Base-by-base conservation (phyloP, 37 sponge, comb jelly and placozoan species). In the Geodia barretti region DNA sequence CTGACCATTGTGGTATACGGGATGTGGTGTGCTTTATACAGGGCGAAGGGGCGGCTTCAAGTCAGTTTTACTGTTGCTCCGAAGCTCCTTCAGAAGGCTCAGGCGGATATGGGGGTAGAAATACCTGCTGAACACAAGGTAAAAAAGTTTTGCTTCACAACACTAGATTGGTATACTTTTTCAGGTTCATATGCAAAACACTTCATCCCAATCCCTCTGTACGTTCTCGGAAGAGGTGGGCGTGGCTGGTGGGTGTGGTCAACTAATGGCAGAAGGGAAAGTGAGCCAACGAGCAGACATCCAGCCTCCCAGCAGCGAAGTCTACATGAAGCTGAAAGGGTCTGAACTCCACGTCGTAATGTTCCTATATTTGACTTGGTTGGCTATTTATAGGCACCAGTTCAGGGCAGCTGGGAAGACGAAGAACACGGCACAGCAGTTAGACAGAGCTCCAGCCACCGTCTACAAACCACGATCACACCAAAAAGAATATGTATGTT, bases 281-380 rank as follows among this genome's bases (percentile, higher is more conserved):
- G 90, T 97, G 23, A 74, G 60, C 19, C 95, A 94, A 34, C 85
- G 79, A 47, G 95, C 92, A 68, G 97, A 97, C 19, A 79, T 93
- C 34, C 92, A 92, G 43, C 92, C 96, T 14, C 41, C 83, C 4
- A 76, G 76, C 29, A 84, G 73, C 40, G 54, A 68, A 34, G 63
- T 58, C 25, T 97, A 97, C 83, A 78, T 94, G 90, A 69, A 83
- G 28, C 84, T 97, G 79, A 97, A 97, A 62, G 74, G 70, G 97
- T 96, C 20, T 54, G 83, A 17, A 14, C 14, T n/a, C n/a, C n/a
- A n/a, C n/a, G n/a, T n/a, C n/a, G n/a, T n/a, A n/a, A n/a, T n/a
- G n/a, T n/a, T n/a, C n/a, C n/a, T n/a, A n/a, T n/a, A n/a, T n/a
- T n/a, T n/a, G n/a, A 65, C 25, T 24, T 11, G 7, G 54, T 47